Evolutionary conservation across 2,888 invertebrate genomes (phyloP).

Genomic region (Cryptocheilus praepositus): DNA sequence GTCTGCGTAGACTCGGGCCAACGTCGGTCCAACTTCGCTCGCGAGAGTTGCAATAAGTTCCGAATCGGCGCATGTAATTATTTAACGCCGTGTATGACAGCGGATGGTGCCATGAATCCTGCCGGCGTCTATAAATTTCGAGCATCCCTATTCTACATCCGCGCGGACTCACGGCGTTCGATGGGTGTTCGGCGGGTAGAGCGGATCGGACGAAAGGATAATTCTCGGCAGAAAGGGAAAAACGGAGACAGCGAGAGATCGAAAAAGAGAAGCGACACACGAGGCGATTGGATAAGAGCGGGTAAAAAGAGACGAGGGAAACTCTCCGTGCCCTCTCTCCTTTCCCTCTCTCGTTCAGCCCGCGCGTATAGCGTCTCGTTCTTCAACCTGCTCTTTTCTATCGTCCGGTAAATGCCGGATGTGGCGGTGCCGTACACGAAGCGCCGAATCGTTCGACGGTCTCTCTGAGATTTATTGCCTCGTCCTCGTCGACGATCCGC

Average conservation of each 20-base stretch:
- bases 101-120: not conserved
- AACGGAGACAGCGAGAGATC: not conserved
- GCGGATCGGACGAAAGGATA: not conserved
- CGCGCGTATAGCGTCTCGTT: constrained; percentile 20
- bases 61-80: too few relatives aligned
- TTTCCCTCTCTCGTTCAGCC: not conserved
- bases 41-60: too few relatives aligned
- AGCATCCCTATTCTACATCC: too few relatives aligned
- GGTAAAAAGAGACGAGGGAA: not conserved
- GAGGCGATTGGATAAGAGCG: constrained; percentile 32
- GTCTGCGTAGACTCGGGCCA: too few relatives aligned
- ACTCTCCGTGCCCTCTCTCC: not conserved
- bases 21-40: too few relatives aligned
- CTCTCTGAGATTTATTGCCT: constrained; percentile 48
- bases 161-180: too few relatives aligned
- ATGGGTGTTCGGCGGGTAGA: not conserved
- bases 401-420: constrained; percentile 60
- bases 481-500: constrained; percentile 27
- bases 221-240: constrained; percentile 6
- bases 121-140: too few relatives aligned
- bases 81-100: constrained; percentile 5
- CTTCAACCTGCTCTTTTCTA: constrained; percentile 53
- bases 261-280: constrained; percentile 17
- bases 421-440: constrained; percentile 45
- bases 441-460: constrained; percentile 50